Base-by-base conservation (phyloP, 2,113 vertebrate genomes). In the Elephas maximus region DNA sequence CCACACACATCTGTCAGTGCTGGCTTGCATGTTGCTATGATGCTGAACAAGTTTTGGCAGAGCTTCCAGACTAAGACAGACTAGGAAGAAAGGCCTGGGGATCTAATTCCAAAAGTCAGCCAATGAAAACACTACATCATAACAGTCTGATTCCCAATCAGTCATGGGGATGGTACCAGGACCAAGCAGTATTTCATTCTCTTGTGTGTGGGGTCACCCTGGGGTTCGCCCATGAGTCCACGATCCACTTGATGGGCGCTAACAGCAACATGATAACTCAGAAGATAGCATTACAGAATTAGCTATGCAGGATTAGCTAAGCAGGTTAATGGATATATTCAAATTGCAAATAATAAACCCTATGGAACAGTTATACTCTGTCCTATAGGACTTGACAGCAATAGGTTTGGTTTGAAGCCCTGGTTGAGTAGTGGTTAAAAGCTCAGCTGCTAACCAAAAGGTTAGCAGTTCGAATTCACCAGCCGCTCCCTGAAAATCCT, bases 261-360 rank as follows among this genome's bases (percentile, higher is more conserved):
- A 74, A 41, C 37, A 74, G 7, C 71, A 37, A 73, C 21, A 37
- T 9, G 21, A 20, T 20, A 94, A 93, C 33, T 86, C 87, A 93
- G 79, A 95, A 91, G 63, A 28, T 23, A 91, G 12, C 77, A 1
- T 26, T 21, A 51, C 44, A 79, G 63, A 33, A 80, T 92, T 93
- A 93, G 24, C 95, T 74, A 69, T 76, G 60, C 53, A 91, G n/a
- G 57, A 84, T 88, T 51, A 91, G 30, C n/a, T 88, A 23, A 57
- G 30, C 11, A 74, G 26, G 74, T 85, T 60, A 93, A 80, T 26
- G 26, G 23, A 0, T 45, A 3, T 83, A 89, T 67, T 95, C 63
- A 78, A 92, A 90, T 37, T 84, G 33, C 62, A 73, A 86, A 88
- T 90, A 88, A 79, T 71, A 53, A 74, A 57, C 15, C 12, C 53